phyloP scores from a whole-genome alignment of 1,140 invertebrate genomes.

The Drosophila obscura region DNA sequence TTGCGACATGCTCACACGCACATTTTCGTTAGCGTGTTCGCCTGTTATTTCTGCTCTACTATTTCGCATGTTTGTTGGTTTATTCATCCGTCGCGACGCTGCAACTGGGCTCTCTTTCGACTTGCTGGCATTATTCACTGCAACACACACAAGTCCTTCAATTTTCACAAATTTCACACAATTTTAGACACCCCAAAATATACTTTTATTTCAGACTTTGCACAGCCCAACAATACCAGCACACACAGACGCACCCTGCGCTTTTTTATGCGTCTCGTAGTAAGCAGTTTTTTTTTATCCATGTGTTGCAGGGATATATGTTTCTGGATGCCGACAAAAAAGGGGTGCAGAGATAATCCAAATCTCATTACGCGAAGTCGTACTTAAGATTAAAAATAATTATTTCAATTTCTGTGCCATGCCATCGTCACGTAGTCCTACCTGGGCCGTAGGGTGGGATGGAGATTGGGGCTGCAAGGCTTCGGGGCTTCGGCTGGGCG shows the following conservation, averaged over 20 bases:
- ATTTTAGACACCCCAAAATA: neutral
- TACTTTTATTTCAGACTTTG: neutral
- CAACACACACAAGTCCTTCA: neutral
- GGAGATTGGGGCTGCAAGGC: neutral
- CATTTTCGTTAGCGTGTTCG: too few species aligned
- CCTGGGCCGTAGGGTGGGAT: neutral
- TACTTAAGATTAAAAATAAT: conserved; percentile 83
- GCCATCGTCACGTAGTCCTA: conserved; percentile 68
- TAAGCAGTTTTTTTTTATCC: conserved; percentile 29
- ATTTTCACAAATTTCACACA: neutral
- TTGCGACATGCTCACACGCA: too few species aligned
- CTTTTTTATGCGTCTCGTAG: conserved; percentile 40
- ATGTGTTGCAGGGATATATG: neutral
- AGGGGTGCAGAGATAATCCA: conserved; percentile 70
- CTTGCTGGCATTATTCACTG: too few species aligned
- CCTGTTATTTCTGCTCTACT: too few species aligned
- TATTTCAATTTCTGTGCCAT: conserved; percentile 78
- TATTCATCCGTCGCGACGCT: too few species aligned
- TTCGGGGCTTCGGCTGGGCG: neutral
- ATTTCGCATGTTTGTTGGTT: too few species aligned
- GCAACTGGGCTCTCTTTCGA: too few species aligned
- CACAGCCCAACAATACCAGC: neutral
- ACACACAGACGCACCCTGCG: neutral
- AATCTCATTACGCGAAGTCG: conserved; percentile 81
- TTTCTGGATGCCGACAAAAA: conserved; percentile 30